phyloP scores from a whole-genome alignment of 2,888 invertebrate genomes.

The Lasioglossum zephyrum region DNA sequence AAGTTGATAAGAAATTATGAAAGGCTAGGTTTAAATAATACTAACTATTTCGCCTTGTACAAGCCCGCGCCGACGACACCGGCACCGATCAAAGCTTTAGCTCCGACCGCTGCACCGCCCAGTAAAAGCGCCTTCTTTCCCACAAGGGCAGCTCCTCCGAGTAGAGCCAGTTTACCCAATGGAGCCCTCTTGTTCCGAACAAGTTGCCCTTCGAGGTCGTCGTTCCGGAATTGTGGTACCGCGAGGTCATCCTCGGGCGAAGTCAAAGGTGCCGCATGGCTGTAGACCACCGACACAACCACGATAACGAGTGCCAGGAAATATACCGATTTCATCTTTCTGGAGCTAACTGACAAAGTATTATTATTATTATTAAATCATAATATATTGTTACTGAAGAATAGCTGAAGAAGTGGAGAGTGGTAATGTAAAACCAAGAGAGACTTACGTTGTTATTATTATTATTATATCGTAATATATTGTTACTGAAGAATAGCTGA shows the following conservation, averaged over 20 bases:
- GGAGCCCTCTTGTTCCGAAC: constrained; percentile 71
- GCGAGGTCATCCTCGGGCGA: neutral
- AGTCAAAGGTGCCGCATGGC: neutral
- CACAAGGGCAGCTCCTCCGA: constrained; percentile 68
- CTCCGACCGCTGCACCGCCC: constrained; percentile 69
- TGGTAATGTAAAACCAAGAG: neutral
- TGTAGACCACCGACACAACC: neutral
- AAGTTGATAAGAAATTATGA: too few relatives aligned
- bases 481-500: neutral
- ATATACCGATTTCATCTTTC: constrained; percentile 30
- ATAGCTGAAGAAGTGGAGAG: neutral
- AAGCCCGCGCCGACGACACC: constrained; percentile 69
- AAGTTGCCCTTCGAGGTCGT: neutral
- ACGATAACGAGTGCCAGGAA: neutral
- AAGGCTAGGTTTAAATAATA: too few relatives aligned
- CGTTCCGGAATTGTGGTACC: neutral
- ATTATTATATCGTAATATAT: neutral
- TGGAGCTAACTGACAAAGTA: neutral
- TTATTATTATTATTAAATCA: neutral
- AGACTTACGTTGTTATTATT: constrained; percentile 27
- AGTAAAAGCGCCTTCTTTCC: constrained; percentile 69
- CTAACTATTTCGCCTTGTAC: constrained; percentile 71
- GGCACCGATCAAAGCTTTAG: constrained; percentile 65
- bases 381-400: neutral
- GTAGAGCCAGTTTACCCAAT: constrained; percentile 66